A percentile compares a stretch with the other conserved stretches of the same genome.
Evolutionary conservation across 2,888 invertebrate species (phyloP).

Genomic region (Trichacis sp.): DNA sequence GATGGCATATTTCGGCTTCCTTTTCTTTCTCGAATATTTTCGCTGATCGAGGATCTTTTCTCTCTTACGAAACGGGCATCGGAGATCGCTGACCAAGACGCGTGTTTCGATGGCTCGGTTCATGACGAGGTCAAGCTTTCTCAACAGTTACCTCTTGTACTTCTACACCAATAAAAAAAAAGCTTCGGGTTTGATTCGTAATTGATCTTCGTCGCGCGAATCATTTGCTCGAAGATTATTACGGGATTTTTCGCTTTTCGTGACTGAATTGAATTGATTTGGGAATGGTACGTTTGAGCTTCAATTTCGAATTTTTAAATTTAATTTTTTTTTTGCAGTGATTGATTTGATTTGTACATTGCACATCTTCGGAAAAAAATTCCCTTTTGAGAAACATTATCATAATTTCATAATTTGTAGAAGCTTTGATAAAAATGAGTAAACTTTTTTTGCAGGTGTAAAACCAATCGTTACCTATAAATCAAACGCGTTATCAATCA

Average conservation of each 20-base stretch:
- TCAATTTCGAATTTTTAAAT: no score
- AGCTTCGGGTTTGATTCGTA: slow-evolving; percentile 21
- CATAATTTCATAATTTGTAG: no score
- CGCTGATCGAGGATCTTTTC: slow-evolving; percentile 39
- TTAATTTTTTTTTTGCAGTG: no score
- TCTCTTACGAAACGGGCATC: slow-evolving; percentile 41
- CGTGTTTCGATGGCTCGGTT: slow-evolving; percentile 49
- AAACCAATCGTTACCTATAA: no score
- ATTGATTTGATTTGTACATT: no score
- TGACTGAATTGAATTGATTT: background rate
- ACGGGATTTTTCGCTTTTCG: background rate
- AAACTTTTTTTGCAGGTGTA: no score
- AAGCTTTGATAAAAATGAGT: no score
- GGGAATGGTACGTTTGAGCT: no score
- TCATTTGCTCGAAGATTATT: slow-evolving; percentile 44
- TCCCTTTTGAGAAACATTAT: no score
- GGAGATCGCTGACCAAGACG: slow-evolving; percentile 37
- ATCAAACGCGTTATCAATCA: no score
- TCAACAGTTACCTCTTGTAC: slow-evolving; percentile 40
- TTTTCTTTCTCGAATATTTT: slow-evolving; percentile 41
- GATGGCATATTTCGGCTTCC: slow-evolving; percentile 37
- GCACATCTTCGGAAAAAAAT: no score
- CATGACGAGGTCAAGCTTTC: slow-evolving; percentile 58
- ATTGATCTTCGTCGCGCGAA: slow-evolving; percentile 52
- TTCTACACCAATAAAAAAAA: slow-evolving; percentile 8